Evolutionary conservation across 2,113 vertebrate genomes (phyloP).

Genomic region (Pygoscelis adeliae): DNA sequence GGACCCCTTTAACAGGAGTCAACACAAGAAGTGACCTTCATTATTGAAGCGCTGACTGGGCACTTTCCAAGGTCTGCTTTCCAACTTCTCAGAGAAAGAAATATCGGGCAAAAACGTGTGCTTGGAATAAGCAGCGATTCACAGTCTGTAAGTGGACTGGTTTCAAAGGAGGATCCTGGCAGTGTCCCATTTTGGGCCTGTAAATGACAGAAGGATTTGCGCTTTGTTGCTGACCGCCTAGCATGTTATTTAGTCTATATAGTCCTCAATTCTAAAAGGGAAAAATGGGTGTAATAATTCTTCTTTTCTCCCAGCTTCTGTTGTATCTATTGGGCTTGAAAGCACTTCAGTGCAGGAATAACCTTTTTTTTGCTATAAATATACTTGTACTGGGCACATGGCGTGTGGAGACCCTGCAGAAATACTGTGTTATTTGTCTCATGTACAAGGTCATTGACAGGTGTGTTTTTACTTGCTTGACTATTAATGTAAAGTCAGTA

Average conservation of each 20-base stretch:
- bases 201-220: neutral
- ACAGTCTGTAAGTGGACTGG: neutral
- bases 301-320: neutral
- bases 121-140: neutral
- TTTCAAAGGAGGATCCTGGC: neutral
- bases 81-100: neutral
- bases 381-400: rapidly evolving
- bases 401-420: neutral
- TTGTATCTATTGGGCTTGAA: neutral
- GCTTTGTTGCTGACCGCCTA: neutral
- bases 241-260: neutral
- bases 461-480: neutral
- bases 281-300: neutral
- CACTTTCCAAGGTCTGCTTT: neutral
- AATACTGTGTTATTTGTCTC: neutral
- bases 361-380: neutral
- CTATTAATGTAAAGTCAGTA: neutral
- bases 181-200: neutral
- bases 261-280: neutral
- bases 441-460: neutral
- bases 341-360: neutral
- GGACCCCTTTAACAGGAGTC: neutral
- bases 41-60: constrained; percentile 23
- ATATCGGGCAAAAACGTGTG: neutral
- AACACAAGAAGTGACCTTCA: constrained; percentile 44